These are phyloP conservation scores for Oophaga pumilio DNA, from an alignment of 2,113 vertebrate genomes.

Conservation along the genomic window DNA sequence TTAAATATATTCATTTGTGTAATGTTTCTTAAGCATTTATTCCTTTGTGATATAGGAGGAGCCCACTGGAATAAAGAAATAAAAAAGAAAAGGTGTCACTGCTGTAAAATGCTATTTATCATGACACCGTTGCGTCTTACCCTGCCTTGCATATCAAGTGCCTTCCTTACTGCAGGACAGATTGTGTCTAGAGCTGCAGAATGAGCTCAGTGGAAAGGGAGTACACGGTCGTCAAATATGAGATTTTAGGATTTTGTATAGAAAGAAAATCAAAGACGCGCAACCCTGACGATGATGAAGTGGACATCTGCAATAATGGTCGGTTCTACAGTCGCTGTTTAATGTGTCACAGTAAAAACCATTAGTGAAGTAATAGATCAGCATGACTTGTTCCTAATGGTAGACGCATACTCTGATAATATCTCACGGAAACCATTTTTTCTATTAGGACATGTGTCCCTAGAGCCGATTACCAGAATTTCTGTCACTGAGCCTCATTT, in stretches of 20 bases:
- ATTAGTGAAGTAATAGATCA: not conserved
- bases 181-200: not conserved
- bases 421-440: too few relatives aligned
- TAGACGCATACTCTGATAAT: not conserved
- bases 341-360: too few relatives aligned
- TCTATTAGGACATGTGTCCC: too few relatives aligned
- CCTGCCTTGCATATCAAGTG: constrained; percentile 1
- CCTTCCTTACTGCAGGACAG: not conserved
- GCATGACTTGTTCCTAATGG: not conserved
- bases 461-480: too few relatives aligned
- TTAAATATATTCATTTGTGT: constrained; percentile 13
- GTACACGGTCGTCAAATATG: not conserved
- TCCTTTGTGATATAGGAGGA: not conserved
- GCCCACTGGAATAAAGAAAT: not conserved
- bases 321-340: too few relatives aligned
- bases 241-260: not conserved
- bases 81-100: not conserved
- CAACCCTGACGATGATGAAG: not conserved
- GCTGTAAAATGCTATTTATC: constrained; percentile 4
- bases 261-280: not conserved
- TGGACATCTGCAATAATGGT: not conserved
- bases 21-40: not conserved
- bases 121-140: not conserved
- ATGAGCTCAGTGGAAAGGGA: not conserved
- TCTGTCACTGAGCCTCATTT: too few relatives aligned